These are phyloP conservation scores for Dasypus novemcinctus DNA, from an alignment of 2,113 vertebrate species.

Conservation along the genomic window DNA sequence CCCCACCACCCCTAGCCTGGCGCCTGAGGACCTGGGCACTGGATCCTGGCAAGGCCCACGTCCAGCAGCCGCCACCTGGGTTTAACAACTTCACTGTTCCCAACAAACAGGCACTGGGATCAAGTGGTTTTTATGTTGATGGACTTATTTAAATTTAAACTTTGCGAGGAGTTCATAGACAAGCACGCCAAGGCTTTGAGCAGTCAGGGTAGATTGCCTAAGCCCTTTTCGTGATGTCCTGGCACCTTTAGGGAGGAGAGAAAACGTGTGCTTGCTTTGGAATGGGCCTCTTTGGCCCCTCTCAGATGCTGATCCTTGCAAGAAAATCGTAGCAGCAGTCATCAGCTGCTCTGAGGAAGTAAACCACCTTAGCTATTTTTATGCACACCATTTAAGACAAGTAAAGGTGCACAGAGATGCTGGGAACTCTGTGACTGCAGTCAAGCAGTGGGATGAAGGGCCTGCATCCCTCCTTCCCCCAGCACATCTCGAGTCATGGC, in stretches of 20 bases:
- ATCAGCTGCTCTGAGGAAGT: neutral
- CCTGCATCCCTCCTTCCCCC: too few species aligned
- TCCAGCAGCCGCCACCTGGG: neutral
- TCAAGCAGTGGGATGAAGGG: too few species aligned
- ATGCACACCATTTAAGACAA: neutral
- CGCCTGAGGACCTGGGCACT: neutral
- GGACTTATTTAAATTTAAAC: too few species aligned
- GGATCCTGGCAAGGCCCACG: neutral
- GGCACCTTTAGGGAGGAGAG: neutral
- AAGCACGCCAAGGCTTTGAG: neutral
- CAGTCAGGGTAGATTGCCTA: neutral
- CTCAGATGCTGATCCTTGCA: neutral
- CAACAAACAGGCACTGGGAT: neutral
- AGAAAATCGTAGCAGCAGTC: too few species aligned
- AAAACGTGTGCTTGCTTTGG: neutral
- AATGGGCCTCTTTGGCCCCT: neutral
- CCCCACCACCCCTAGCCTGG: neutral
- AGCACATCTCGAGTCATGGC: too few species aligned
- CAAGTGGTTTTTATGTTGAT: neutral
- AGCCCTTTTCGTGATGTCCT: neutral
- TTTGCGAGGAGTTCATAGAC: neutral
- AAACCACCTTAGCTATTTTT: neutral
- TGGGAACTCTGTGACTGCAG: neutral
- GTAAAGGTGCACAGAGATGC: neutral
- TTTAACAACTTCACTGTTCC: neutral